Conservation (phyloP, 2,888 invertebrate species). For the Macropis europaea region DNA sequence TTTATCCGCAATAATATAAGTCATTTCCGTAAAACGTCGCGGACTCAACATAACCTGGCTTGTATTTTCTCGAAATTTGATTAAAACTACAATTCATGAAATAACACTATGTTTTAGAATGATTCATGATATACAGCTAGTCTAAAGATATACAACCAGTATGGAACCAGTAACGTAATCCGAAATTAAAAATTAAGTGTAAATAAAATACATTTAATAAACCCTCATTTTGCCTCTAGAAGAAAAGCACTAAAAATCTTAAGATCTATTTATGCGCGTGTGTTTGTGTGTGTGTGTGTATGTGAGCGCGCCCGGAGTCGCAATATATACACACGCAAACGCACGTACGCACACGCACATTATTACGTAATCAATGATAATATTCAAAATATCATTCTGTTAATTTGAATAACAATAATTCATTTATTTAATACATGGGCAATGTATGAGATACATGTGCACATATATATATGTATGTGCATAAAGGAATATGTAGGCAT, state of each 20-base stretch:
- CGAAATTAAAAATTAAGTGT: background rate
- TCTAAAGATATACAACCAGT: background rate
- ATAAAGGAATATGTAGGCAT: background rate
- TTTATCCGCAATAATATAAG: conserved; percentile 38
- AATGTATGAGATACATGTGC: background rate
- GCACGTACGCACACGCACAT: background rate
- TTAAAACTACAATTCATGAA: background rate
- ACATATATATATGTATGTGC: background rate
- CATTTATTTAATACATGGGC: background rate
- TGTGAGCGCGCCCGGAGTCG: no score
- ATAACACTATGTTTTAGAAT: no score
- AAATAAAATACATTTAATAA: background rate
- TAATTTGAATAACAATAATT: background rate
- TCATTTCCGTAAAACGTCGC: conserved; percentile 28
- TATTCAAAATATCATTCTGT: background rate
- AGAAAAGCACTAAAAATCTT: conserved; percentile 2
- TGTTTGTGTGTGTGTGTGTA: no score
- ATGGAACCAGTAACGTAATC: background rate
- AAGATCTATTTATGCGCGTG: background rate
- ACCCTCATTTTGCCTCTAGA: background rate
- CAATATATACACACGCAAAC: background rate
- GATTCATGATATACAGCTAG: background rate
- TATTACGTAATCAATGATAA: conserved; percentile 34
- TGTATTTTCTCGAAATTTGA: conserved; percentile 33
- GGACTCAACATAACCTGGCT: conserved; percentile 53